A percentile compares a stretch with the other conserved stretches of the same genome.
Conservation (phyloP, 2,113 vertebrate species). For the Daboia siamensis region DNA sequence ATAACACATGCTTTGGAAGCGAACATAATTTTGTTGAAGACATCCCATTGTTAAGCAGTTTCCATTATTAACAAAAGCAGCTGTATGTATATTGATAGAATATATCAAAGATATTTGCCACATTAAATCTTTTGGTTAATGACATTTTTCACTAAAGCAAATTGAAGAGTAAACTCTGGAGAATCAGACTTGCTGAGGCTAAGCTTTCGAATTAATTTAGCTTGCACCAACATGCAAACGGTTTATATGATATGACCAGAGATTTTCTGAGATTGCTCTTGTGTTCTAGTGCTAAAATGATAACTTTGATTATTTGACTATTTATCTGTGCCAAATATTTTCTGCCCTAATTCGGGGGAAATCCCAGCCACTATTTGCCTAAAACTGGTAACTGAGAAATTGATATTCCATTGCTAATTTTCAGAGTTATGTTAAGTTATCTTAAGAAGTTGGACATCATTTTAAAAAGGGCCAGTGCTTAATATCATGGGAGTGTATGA, state of each 20-base stretch:
- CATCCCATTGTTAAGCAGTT: background rate
- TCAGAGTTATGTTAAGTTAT: background rate
- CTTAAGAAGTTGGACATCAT: background rate
- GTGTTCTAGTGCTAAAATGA: background rate
- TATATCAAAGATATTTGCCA: background rate
- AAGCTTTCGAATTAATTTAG: background rate
- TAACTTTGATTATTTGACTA: background rate
- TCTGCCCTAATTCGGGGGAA: background rate
- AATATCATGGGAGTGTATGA: background rate
- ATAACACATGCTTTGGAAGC: background rate
- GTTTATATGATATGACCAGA: background rate
- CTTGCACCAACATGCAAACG: background rate
- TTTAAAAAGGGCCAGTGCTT: background rate
- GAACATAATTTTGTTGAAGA: background rate
- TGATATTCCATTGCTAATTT: background rate
- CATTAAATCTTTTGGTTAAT: background rate
- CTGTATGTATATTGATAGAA: background rate
- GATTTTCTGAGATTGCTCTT: background rate
- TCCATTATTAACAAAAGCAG: conserved; percentile 1
- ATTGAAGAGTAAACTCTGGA: background rate
- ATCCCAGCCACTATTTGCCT: background rate
- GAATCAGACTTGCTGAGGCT: background rate
- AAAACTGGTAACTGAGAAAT: background rate
- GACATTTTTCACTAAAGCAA: background rate
- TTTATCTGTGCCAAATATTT: background rate